These are phyloP conservation scores for Aethina tumida DNA, from an alignment of 1,140 invertebrate genomes.

Conservation along the genomic window DNA sequence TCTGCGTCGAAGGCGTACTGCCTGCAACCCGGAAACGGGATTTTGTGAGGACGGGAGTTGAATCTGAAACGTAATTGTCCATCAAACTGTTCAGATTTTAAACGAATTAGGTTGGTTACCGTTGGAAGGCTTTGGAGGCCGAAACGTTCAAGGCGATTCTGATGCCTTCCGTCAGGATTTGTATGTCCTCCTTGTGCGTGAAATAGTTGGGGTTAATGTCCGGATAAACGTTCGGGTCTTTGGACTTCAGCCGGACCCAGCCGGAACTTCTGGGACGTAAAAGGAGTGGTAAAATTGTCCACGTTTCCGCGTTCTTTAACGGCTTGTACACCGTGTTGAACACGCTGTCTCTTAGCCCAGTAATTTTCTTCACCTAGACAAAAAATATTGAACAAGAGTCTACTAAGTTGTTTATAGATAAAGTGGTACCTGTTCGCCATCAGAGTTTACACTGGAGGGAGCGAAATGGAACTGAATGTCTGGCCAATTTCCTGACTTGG, in stretches of 20 bases:
- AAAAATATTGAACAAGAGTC: background rate
- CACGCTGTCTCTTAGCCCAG: slow-evolving; percentile 65
- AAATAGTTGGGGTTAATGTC: slow-evolving; percentile 90
- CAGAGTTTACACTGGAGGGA: slow-evolving; percentile 70
- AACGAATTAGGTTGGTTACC: too few relatives aligned
- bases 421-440: slow-evolving; percentile 49
- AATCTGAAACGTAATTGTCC: too few relatives aligned
- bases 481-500: slow-evolving; percentile 61
- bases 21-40: slow-evolving; percentile 72
- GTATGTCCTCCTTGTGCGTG: slow-evolving; percentile 65
- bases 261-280: slow-evolving; percentile 76
- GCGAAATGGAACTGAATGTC: slow-evolving; percentile 83
- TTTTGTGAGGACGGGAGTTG: slow-evolving; percentile 64
- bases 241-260: slow-evolving; percentile 63
- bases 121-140: slow-evolving; percentile 67
- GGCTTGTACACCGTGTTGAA: slow-evolving; percentile 81
- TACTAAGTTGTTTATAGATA: slow-evolving; percentile 43
- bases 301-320: slow-evolving; percentile 64
- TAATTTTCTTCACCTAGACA: slow-evolving; percentile 44
- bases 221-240: slow-evolving; percentile 71
- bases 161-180: slow-evolving; percentile 68
- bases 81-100: too few relatives aligned
- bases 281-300: slow-evolving; percentile 71
- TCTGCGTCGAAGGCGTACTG: slow-evolving; percentile 61
- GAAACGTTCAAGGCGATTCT: slow-evolving; percentile 71